Evolutionary conservation across 1,140 invertebrate species (phyloP), one percentile per base, ranked within the genome.

Genomic region (Conus ventricosus): DNA sequence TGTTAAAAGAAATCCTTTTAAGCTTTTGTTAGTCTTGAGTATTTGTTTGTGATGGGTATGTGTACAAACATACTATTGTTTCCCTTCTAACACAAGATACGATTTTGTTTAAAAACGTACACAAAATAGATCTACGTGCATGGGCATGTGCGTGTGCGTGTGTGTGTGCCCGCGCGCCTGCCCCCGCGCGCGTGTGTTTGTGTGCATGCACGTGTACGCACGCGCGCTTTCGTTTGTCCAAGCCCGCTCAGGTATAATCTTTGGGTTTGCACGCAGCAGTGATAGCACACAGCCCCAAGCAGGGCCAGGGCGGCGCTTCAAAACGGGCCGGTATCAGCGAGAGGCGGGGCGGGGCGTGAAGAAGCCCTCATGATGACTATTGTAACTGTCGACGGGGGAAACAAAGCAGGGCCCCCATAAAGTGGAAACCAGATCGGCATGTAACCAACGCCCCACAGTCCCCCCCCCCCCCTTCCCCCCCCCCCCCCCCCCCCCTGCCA

Each of bases 351-450:
- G 17, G 81, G 39, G 81, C 54, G 23, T 83, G 54, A 54, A 83
- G 53, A 5, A n/a, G 15, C 23, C 20, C 51, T 25, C 54, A 84
- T 63, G 25, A 84, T 84, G 82, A 84, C 55, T 78, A 76, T 78
- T 57, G 39, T 6, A 20, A n/a, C 71, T 53, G 54, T 54, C 20
- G 53, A 57, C 75, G 27, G 57, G 23, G 54, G 54, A 57, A 15
- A 87, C 75, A 78, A 75, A 23, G 67, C 27, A 55, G 51, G n/a
- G 57, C 54, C 67, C 20, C 13, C 51, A 57, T 27, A 55, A 54
- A 27, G 85, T 57, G 51, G 85, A 87, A 87, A 78, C 85, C 67
- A 75, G 85, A 87, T 25, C 71, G 17, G n/a, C 53, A 75, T 78
- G 20, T 78, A 53, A 57, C 85, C 71, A 71, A 63, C 60, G 60